Evolutionary conservation across 2,888 invertebrate genomes (phyloP).

Genomic region (Lithophane socia): DNA sequence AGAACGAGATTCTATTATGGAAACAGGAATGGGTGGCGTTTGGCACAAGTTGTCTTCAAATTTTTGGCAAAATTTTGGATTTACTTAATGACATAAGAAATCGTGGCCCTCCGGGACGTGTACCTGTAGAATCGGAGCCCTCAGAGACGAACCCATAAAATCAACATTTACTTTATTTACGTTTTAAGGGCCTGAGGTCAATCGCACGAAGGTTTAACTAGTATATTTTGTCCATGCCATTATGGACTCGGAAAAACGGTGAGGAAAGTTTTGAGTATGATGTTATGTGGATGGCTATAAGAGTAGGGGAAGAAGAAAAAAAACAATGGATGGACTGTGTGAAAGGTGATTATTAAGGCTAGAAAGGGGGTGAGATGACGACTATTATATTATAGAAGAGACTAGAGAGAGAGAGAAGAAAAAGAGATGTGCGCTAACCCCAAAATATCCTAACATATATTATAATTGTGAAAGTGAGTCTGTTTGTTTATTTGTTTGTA

Average conservation of each 20-base stretch:
- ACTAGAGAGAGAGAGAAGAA: no score
- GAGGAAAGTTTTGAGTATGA: not conserved
- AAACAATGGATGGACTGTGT: not conserved
- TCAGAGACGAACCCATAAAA: no score
- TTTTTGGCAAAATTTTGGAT: no score
- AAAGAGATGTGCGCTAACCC: no score
- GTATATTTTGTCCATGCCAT: not conserved
- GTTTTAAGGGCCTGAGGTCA: not conserved
- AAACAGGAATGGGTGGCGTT: not conserved
- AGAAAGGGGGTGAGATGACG: not conserved
- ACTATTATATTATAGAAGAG: not conserved
- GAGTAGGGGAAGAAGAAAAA: not conserved
- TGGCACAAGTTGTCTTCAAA: not conserved
- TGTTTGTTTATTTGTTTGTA: no score
- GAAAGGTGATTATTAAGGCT: not conserved
- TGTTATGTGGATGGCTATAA: no score
- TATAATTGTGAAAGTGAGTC: no score
- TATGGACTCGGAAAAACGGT: not conserved
- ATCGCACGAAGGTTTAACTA: not conserved
- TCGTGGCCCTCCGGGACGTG: no score
- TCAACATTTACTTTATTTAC: not conserved
- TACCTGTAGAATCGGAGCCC: no score
- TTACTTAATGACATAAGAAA: no score
- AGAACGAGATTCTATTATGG: not conserved
- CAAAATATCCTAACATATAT: not conserved